Base-by-base conservation (phyloP, 2,113 vertebrate species). In the Phaethornis superciliosus region DNA sequence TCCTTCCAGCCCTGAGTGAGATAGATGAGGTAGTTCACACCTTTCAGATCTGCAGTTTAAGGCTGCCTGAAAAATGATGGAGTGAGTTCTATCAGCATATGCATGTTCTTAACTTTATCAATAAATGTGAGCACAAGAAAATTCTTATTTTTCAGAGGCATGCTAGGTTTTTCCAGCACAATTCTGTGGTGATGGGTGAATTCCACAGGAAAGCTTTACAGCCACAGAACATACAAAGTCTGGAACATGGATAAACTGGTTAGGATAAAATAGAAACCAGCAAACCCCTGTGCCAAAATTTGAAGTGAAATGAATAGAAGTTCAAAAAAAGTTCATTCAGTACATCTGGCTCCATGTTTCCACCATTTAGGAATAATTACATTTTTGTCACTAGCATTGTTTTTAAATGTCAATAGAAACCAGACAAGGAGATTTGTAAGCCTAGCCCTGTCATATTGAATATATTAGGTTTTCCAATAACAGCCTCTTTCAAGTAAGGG, bases 391-490 rank as follows among this genome's bases (percentile, higher is more conserved):
- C 94, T 85, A 83, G 85, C 91, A 95, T 96, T 96, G 93, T 96
- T 95, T 96, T 93, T 82, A 96, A 96, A 95, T 96, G 94, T 96
- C 95, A 96, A 67, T 96, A 89, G 91, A 93, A 96, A 96, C 94
- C 95, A 96, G 91, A 91, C 81, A 77, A 93, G 75, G 59, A 60
- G 86, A 85, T 96, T 93, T 94, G 91, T 91, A 74, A 91, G 82
- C 52, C 55, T 51, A 13, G 71, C 60, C 79, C 21, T 80, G 91
- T 88, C 96, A 88, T 63, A 91, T 55, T 95, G 93, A 94, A 95
- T 88, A 35, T 40, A 87, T 94, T 96, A 94, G 65, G 59, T 94
- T 96, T 96, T 96, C 87, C 89, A 91, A 35, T 89, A 92, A 63
- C 67, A 67, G 51, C 12, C 81, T 20, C 75, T 95, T 95, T 91